Evolutionary conservation across 2,797 vertebrate genomes (phyloP).

Genomic region (Lutjanus argentimaculatus): DNA sequence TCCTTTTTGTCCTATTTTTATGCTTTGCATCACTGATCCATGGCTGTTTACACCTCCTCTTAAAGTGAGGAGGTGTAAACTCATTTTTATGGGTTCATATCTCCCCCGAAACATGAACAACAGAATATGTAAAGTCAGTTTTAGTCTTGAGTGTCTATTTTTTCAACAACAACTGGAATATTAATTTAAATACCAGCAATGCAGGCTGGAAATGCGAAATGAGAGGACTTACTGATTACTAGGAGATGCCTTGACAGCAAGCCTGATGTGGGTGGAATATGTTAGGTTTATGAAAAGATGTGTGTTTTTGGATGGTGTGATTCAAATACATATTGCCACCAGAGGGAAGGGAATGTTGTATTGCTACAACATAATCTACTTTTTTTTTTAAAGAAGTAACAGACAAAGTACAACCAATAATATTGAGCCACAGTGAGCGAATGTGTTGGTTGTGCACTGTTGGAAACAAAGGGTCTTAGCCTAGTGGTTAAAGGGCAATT

Average conservation of each 20-base stretch:
- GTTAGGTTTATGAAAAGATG: slow-evolving; percentile 36
- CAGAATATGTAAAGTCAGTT: background rate
- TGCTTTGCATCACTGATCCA: background rate
- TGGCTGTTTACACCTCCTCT: slow-evolving; percentile 19
- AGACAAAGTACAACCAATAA: slow-evolving; percentile 26
- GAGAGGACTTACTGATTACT: slow-evolving; percentile 24
- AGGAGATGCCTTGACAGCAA: slow-evolving; percentile 42
- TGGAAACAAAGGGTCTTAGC: slow-evolving; percentile 40
- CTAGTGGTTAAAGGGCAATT: slow-evolving; percentile 70
- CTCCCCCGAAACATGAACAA: slow-evolving; percentile 3
- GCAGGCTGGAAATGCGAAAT: slow-evolving; percentile 26
- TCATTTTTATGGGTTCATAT: slow-evolving; percentile 3
- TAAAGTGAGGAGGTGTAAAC: slow-evolving; percentile 17
- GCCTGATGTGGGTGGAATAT: slow-evolving; percentile 52
- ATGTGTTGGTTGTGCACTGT: slow-evolving; percentile 29
- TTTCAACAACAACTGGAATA: slow-evolving; percentile 30
- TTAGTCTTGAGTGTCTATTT: slow-evolving; percentile 21
- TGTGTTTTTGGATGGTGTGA: slow-evolving; percentile 11
- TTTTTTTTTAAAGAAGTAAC: slow-evolving; percentile 12
- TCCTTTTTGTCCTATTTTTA: slow-evolving; percentile 23
- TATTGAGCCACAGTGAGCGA: slow-evolving; percentile 2
- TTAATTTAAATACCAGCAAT: slow-evolving; percentile 33
- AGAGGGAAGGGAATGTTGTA: slow-evolving; percentile 6
- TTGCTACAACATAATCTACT: slow-evolving; percentile 12
- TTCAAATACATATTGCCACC: slow-evolving; percentile 42